phyloP scores from a whole-genome alignment of 2,797 vertebrate genomes.

The Enteromius trimaculatus region DNA sequence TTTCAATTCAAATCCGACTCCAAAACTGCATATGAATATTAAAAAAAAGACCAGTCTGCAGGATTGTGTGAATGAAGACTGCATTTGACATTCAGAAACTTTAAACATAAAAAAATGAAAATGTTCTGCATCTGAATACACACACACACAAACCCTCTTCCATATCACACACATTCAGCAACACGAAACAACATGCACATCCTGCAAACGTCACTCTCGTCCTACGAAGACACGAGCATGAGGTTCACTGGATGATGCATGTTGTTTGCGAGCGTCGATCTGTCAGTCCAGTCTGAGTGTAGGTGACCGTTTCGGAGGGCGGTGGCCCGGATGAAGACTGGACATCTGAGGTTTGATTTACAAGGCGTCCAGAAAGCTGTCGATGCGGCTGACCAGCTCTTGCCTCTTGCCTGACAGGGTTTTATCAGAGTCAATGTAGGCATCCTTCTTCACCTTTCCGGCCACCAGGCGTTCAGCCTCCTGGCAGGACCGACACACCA shows the following conservation, averaged over 20 bases:
- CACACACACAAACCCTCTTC: background rate
- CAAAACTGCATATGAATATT: background rate
- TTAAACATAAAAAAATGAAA: background rate
- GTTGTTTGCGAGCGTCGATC: conserved; percentile 7
- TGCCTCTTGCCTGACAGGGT: conserved; percentile 87
- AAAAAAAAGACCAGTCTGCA: background rate
- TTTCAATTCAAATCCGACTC: background rate
- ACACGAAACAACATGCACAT: conserved; percentile 6
- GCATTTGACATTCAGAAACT: conserved; percentile 40
- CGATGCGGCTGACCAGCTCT: conserved; percentile 91
- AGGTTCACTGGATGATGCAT: conserved; percentile 30
- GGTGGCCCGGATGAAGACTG: conserved; percentile 14
- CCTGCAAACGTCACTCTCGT: background rate
- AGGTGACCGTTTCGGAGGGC: conserved; percentile 9
- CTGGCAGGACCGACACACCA: conserved; percentile 88
- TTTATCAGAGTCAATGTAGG: conserved; percentile 94
- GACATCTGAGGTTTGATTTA: conserved; percentile 59
- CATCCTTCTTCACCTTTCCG: conserved; percentile 96
- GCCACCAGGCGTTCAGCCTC: conserved; percentile 95
- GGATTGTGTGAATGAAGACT: conserved; percentile 24
- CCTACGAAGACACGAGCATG: conserved; percentile 43
- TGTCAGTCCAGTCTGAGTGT: conserved; percentile 36
- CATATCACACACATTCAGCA: conserved; percentile 5
- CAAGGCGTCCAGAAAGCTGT: conserved; percentile 93
- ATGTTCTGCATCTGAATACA: background rate